phyloP scores from a whole-genome alignment of 2,888 invertebrate genomes.

The Rhogogaster chlorosoma region DNA sequence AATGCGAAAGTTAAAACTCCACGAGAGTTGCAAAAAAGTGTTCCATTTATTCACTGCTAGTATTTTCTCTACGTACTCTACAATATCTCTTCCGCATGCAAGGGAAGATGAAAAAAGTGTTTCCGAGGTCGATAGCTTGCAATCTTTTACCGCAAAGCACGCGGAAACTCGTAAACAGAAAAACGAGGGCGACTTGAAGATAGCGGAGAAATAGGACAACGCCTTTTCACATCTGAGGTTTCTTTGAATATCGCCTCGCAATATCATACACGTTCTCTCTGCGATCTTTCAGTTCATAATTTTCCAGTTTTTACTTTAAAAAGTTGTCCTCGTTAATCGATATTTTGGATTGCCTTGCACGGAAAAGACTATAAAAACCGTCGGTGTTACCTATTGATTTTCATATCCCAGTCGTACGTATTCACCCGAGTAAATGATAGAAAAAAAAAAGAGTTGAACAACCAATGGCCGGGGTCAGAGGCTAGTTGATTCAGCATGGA shows the following conservation, averaged over 20 bases:
- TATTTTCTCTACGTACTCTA: background rate
- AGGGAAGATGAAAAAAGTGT: background rate
- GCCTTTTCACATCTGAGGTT: background rate
- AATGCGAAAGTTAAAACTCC: background rate
- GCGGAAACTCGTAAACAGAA: background rate
- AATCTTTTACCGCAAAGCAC: background rate
- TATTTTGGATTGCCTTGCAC: background rate
- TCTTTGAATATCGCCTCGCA: background rate
- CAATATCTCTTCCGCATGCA: background rate
- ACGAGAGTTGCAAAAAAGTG: background rate
- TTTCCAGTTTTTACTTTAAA: background rate
- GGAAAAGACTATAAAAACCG: background rate
- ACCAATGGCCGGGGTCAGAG: background rate
- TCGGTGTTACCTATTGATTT: background rate
- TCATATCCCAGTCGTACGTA: background rate
- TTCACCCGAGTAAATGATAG: background rate
- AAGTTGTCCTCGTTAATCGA: background rate
- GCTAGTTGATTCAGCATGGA: background rate
- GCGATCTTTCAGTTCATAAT: background rate
- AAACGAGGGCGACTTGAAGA: background rate
- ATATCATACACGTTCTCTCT: background rate
- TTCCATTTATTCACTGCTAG: background rate
- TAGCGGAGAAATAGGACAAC: slow-evolving; percentile 12
- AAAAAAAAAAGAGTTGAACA: background rate
- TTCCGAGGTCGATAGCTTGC: background rate